Evolutionary conservation across 2,113 vertebrate species (phyloP).

Genomic region (Podarcis cretensis): DNA sequence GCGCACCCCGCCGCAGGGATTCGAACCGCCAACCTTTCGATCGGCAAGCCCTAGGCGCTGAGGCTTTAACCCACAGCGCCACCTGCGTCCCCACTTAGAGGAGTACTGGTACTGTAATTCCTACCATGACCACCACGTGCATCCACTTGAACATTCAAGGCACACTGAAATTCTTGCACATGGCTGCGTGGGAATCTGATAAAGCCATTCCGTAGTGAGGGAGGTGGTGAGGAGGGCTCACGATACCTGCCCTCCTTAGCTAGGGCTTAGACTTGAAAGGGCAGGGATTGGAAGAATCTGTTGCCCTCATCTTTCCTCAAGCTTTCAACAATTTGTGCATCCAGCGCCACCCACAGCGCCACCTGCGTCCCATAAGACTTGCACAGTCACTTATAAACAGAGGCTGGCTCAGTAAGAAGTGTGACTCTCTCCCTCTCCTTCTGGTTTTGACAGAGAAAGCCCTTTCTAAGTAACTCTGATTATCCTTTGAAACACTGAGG

Average conservation of each 20-base stretch:
- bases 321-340: neutral
- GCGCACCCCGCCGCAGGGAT: too few species aligned
- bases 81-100: too few species aligned
- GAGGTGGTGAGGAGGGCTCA: neutral
- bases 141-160: too few species aligned
- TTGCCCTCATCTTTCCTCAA: neutral
- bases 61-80: too few species aligned
- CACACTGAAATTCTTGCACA: neutral
- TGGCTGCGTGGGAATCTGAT: neutral
- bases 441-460: neutral
- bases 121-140: too few species aligned
- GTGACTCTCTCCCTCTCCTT: neutral
- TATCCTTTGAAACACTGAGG: neutral
- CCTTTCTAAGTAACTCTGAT: neutral
- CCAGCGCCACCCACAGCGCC: too few species aligned
- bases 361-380: too few species aligned
- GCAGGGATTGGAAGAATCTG: neutral
- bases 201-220: neutral
- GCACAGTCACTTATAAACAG: neutral
- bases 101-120: neutral
- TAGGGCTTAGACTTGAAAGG: neutral
- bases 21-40: too few species aligned
- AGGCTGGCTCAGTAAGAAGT: neutral
- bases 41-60: too few species aligned
- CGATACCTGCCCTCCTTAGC: neutral